These are phyloP conservation scores for Tursiops truncatus DNA, from an alignment of 2,113 vertebrate genomes.

Conservation along the genomic window DNA sequence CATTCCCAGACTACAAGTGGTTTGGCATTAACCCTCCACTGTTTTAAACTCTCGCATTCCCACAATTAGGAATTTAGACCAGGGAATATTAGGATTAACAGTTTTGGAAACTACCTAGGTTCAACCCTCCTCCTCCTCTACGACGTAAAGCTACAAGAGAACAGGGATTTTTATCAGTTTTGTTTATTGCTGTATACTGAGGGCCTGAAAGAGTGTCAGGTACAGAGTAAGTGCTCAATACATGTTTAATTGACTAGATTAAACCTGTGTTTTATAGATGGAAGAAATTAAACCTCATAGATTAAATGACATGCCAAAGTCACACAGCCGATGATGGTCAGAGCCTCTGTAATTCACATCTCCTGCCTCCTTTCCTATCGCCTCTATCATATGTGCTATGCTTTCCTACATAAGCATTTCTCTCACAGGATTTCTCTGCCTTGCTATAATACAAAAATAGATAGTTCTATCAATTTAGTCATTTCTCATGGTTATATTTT, in stretches of 20 bases:
- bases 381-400: fast-evolving
- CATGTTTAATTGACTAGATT: background rate
- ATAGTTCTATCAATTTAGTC: background rate
- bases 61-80: background rate
- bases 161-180: background rate
- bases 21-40: background rate
- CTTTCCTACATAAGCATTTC: background rate
- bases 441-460: background rate
- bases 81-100: background rate
- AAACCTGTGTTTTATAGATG: background rate
- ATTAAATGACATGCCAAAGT: background rate
- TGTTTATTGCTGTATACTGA: background rate
- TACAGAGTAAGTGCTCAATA: background rate
- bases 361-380: background rate
- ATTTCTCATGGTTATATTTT: background rate
- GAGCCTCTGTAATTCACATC: background rate
- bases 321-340: background rate
- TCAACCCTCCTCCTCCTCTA: background rate
- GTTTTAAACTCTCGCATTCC: background rate
- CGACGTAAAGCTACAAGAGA: background rate
- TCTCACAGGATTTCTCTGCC: background rate
- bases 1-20: background rate
- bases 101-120: background rate
- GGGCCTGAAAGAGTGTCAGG: background rate
- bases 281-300: background rate